Base-by-base conservation (phyloP, 1,140 invertebrate species). In the Zaprionus ghesquierei region DNA sequence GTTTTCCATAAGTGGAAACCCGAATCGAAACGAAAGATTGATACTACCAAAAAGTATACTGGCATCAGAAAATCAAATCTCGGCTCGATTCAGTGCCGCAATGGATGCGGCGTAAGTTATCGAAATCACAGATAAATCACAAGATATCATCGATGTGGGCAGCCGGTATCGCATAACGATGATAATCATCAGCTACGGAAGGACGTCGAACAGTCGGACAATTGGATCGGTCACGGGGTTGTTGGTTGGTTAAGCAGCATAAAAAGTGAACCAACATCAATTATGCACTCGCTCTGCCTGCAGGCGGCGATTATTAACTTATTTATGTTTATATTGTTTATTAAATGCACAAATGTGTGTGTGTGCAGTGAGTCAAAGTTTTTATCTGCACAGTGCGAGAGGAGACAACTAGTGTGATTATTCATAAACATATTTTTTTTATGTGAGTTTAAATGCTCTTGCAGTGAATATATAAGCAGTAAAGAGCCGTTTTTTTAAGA, bases 301-400 rank as follows among this genome's bases (percentile, higher is more conserved):
- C 12, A 33, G 31, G 10, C 2, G 59, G n/a, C 29, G 54, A 53
- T 75, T 75, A 75, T 75, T 64, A 64, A 70, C 66, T 75, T 70
- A 63, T 70, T 75, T 51, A 58, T 70, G 51, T 38, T 54, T 70
- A 44, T 60, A 70, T 75, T 70, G 53, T 51, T 59, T 69, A 51
- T 68, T 61, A 33, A 74, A 51, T n/a, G 35, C 27, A 15, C 33
- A 63, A 63, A 70, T 63, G 35, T 69, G 59, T 33, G 50, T 41
- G 31, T 27, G 13, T 44, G 35, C 27, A n/a, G 18, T 54, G 29
- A 13, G 35, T 38, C 35, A 23, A 29, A 15, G 58, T 41, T 54
- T 54, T 66, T 60, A 41, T 59, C 62, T 72, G 46, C 33, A 44
- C 22, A 66, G 53, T 68, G 27, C 68, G n/a, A n/a, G 64, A 13